Evolutionary conservation across 1,140 invertebrate genomes (phyloP).

Genomic region (Pentalonia nigronervosa): DNA sequence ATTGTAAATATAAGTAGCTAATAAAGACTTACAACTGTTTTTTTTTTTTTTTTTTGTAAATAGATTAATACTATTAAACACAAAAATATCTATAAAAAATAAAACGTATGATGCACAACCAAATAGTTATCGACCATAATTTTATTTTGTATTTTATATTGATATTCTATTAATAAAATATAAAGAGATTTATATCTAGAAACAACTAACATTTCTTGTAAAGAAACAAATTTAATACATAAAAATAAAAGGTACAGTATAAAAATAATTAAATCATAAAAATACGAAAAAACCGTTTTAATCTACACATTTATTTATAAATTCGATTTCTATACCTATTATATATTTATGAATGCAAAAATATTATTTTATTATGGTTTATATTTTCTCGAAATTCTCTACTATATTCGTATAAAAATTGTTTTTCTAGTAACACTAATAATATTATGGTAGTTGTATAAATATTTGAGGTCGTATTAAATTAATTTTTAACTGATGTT

Average conservation of each 20-base stretch:
- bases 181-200: background rate
- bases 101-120: background rate
- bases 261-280: background rate
- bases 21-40: no score
- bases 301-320: background rate
- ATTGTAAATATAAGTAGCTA: no score
- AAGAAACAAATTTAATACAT: background rate
- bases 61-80: background rate
- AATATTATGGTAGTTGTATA: slow-evolving; percentile 6
- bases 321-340: background rate
- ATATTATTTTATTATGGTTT: background rate
- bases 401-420: background rate
- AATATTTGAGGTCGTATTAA: background rate
- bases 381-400: background rate
- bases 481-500: background rate
- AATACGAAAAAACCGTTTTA: background rate
- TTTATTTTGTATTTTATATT: background rate
- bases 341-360: slow-evolving; percentile 14
- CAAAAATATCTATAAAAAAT: background rate
- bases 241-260: background rate
- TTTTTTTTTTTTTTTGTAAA: no score
- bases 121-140: background rate
- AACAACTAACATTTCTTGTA: background rate
- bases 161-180: background rate
- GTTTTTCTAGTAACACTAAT: background rate